These are phyloP conservation scores for Paracentrotus lividus DNA, from an alignment of 53 echinoderm and acorn worm genomes.

Conservation along the genomic window DNA sequence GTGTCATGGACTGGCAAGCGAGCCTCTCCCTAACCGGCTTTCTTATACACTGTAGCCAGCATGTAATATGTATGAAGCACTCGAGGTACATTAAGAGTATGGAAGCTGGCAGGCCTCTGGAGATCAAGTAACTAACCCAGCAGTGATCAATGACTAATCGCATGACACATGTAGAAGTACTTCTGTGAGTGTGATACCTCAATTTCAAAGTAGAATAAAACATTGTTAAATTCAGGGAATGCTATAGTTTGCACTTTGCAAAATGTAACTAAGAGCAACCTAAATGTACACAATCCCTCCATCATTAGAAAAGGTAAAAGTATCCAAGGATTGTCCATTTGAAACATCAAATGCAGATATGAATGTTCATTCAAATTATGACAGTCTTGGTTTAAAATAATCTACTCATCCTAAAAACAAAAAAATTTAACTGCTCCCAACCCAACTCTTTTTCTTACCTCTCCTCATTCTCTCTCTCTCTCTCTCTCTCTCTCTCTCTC, in stretches of 20 bases:
- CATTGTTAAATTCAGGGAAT: not conserved
- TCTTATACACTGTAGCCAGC: conserved; percentile 25
- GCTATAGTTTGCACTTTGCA: not conserved
- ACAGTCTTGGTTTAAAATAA: too few species aligned
- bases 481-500: not conserved
- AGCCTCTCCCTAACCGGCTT: conserved; percentile 20
- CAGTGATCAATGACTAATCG: conserved; percentile 42
- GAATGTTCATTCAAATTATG: too few species aligned
- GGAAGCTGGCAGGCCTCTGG: conserved; percentile 44
- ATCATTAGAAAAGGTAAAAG: too few species aligned
- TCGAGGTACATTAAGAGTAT: not conserved
- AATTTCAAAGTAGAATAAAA: not conserved
- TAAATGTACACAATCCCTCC: too few species aligned
- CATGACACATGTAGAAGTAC: conserved; percentile 58
- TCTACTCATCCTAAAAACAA: too few species aligned
- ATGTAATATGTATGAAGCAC: conserved; percentile 53
- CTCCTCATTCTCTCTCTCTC: too few species aligned
- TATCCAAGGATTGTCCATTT: too few species aligned
- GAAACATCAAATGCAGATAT: too few species aligned
- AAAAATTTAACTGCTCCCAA: too few species aligned
- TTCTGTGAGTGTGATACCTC: not conserved
- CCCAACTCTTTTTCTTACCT: too few species aligned
- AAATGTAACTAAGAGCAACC: too few species aligned
- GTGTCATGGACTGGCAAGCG: not conserved
- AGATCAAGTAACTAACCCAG: not conserved